Evolutionary conservation across 2,113 vertebrate genomes (phyloP).

Genomic region (Pleuronectes platessa): DNA sequence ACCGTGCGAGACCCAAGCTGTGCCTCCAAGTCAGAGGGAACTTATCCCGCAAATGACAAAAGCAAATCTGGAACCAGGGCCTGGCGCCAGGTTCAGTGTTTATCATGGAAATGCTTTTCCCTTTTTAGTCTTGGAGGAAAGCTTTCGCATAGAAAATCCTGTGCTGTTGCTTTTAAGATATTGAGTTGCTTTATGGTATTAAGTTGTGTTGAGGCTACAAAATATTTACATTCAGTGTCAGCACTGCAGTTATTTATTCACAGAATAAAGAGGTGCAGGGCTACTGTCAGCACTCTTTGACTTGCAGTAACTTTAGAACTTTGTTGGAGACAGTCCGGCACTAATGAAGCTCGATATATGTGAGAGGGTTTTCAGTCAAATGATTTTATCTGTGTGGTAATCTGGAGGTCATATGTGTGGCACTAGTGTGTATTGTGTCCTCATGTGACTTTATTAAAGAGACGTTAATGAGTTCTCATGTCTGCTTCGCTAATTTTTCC

Average conservation of each 20-base stretch:
- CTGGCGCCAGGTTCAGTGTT: conserved; percentile 34
- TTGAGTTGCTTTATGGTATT: conserved; percentile 12
- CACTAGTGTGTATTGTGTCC: conserved; percentile 51
- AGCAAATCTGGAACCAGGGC: conserved; percentile 24
- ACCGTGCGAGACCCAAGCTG: not conserved
- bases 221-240: conserved; percentile 38
- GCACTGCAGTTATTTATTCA: conserved; percentile 19
- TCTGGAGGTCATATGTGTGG: conserved; percentile 42
- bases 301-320: conserved; percentile 10
- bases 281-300: conserved; percentile 17
- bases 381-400: conserved; percentile 41
- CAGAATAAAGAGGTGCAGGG: not conserved
- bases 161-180: conserved; percentile 24
- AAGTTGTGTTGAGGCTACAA: conserved; percentile 20
- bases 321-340: not conserved
- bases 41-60: conserved; percentile 29
- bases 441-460: conserved; percentile 78
- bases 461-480: conserved; percentile 82
- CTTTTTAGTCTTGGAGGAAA: conserved; percentile 37
- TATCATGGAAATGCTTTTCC: conserved; percentile 32
- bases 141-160: conserved; percentile 19
- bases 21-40: conserved; percentile 33
- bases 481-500: conserved; percentile 66
- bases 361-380: conserved; percentile 31
- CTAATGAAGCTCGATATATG: not conserved